Base-by-base conservation (phyloP, 2,888 invertebrate species). In the Trachelus tabidus region DNA sequence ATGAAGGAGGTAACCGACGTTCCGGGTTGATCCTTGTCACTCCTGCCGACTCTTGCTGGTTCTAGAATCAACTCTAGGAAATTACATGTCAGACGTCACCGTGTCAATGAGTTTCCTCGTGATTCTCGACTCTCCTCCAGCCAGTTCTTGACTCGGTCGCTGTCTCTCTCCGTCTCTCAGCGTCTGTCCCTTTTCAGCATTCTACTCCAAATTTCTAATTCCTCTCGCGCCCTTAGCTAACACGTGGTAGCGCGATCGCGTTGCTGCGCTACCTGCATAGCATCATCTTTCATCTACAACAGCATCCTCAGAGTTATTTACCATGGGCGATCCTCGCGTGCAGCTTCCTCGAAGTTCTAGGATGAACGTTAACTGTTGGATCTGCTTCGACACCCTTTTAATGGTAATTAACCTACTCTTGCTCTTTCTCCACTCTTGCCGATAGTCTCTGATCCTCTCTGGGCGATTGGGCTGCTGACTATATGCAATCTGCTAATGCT, bases 51-150 rank as follows among this genome's bases (percentile, higher is more conserved):
- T 15, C 15, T 40, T 6, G 40, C 40, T 40, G 40, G 15, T 40
- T 23, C 23, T 15, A 56, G 40, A 56, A 81, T 76, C 77, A 79
- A 81, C 82, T 83, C 81, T 82, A 83, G 85, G 86, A 86, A 86
- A 86, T 86, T 86, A 85, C 86, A 85, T 81, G 85, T 85, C 85
- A 85, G 84, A 83, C 82, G 84, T 85, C 85, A 84, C 79, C 81
- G 81, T 83, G 84, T 85, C 86, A 85, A 85, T 85, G 83, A 83
- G 83, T 82, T 15, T 23, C 23, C 40, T 73, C 76, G 73, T 23
- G 40, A 23, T 23, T 23, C 23, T 56, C 23, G 40, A 23, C 23
- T 56, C 40, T 23, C 40, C 40, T 56, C 23, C 23, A 56, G 40
- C 23, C 9, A 4, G 15, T 23, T 56, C 23, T 23, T 23, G 6